These are phyloP conservation scores for Bucco capensis DNA, from an alignment of 2,113 vertebrate genomes.

Conservation along the genomic window DNA sequence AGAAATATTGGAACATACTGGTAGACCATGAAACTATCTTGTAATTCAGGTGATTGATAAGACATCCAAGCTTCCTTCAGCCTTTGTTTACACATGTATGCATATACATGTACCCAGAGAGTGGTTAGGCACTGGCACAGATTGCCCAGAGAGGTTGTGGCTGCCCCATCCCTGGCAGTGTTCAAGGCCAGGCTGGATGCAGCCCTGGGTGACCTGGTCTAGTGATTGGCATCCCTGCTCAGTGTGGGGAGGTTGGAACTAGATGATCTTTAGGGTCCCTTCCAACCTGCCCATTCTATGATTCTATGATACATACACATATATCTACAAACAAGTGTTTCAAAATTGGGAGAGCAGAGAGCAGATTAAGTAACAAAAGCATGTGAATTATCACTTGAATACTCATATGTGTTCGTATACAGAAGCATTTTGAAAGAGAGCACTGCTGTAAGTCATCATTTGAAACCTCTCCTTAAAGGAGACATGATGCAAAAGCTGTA, in stretches of 20 bases:
- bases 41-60: not conserved
- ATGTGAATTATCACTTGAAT: not conserved
- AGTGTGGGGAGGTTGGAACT: too few species aligned
- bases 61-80: not conserved
- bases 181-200: too few species aligned
- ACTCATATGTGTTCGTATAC: not conserved
- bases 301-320: too few species aligned
- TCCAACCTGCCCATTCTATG: too few species aligned
- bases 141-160: too few species aligned
- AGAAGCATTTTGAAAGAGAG: not conserved
- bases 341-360: not conserved
- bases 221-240: too few species aligned
- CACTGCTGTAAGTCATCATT: not conserved
- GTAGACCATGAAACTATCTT: not conserved
- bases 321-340: fast-evolving
- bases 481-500: not conserved
- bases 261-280: too few species aligned
- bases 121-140: too few species aligned
- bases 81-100: fast-evolving
- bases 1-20: not conserved
- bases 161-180: too few species aligned
- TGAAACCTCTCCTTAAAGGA: not conserved
- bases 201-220: too few species aligned
- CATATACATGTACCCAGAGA: too few species aligned
- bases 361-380: not conserved